Evolutionary conservation across 2,113 vertebrate species (phyloP), one percentile per base, ranked within the genome.

Genomic region (Triplophysa rosa): DNA sequence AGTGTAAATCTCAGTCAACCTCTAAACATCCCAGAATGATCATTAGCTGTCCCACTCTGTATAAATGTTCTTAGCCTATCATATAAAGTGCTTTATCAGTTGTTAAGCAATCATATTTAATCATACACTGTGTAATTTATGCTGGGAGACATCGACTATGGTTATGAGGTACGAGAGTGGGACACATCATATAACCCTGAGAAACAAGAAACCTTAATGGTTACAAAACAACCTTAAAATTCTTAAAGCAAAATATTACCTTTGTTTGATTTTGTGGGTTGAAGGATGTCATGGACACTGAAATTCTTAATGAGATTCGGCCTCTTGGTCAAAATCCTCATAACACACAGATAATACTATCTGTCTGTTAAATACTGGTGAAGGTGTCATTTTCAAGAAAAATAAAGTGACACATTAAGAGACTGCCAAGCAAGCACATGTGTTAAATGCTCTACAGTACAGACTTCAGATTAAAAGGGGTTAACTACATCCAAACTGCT

Each of bases 131-230:
- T 66, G 77, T n/a, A 80, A 67, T 69, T 80, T n/a, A 40, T 80
- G 64, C 61, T 69, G 17, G 70, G 89, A 89, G 87, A 83, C 67
- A 80, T 85, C 88, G 56, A 58, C 74, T 58, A 58, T 56, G 73
- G 82, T 61, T 26, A 54, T 78, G 72, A 82, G 14, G 29, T 80
- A 65, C 82, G n/a, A 74, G 49, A 78, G 63, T 61, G 61, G 45
- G 16, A 68, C 45, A 4, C 29, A 42, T 26, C 29, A 73, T 0
- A 67, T 47, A 59, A 63, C 24, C 77, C 77, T 71, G 67, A 83
- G 33, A 88, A 54, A 17, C 5, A 17, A 17, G 42, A 45, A 45
- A 45, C 42, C 42, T 11, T 45, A 45, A 11, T 45, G 42, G 42
- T 45, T 12, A 12, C 4, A 12, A 45, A 45, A 37, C 5, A 37